Base-by-base conservation (phyloP, 2,797 vertebrate species). In the Pygocentrus nattereri region DNA sequence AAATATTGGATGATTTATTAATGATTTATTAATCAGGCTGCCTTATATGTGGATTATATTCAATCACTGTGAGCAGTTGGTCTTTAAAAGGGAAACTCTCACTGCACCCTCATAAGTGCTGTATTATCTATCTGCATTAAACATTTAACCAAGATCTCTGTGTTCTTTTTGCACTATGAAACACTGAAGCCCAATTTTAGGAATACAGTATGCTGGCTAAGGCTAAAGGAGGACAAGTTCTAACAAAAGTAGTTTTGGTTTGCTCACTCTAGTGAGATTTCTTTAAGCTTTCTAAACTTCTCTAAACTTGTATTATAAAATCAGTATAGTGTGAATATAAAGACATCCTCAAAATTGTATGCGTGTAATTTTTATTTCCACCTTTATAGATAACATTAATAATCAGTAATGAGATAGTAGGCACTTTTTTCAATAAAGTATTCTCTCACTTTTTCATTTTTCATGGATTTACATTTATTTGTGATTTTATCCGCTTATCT, bases 21-120 rank as follows among this genome's bases (percentile, higher is more conserved):
- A 64, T 64, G 27, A 34, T 64, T 31, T 61, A 31, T 90, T 88
- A 86, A 90, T 90, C 72, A 56, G 67, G 78, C 71, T 47, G 73
- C 78, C 84, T 88, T 85, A 86, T 86, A 87, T 86, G 82, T 87
- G 80, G 83, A 85, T 86, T 83, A 85, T 79, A 74, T 62, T 68
- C 54, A 44, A 84, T 82, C 68, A 65, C 80, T 74, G 85, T 81
- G 75, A 79, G 72, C 49, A 76, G 44, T 52, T 75, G 44, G 72
- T 65, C 75, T 74, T 74, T 83, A 69, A 83, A 58, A 82, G 27
- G 81, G 49, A 74, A 54, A 30, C 61, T 85, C 78, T 83, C 81
- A 56, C 12, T 31, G 69, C 79, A n/a, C 72, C 58, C 38, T 30
- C 47, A 76, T 85, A 86, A 87, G 81, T 76, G 65, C 56, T 52